A percentile compares a stretch with the other conserved stretches of the same genome.
These are phyloP conservation scores for Psettodes erumei DNA, from an alignment of 2,113 vertebrate genomes.

Conservation along the genomic window DNA sequence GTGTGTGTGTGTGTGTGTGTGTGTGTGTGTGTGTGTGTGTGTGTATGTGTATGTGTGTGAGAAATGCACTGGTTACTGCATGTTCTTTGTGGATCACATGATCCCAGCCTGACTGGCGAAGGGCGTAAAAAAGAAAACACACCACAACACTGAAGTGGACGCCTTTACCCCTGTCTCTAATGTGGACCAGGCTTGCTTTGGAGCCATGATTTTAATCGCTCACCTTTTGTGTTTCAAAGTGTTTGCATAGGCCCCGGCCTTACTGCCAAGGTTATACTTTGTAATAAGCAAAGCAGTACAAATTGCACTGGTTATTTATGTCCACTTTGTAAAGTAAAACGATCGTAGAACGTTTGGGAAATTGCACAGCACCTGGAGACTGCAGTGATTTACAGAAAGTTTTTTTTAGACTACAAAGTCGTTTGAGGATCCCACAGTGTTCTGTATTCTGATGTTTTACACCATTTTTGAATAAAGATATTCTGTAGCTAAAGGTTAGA, in stretches of 20 bases:
- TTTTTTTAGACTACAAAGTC: not conserved
- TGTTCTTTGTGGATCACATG: constrained; percentile 53
- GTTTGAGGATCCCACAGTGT: not conserved
- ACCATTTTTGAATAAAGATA: constrained; percentile 11
- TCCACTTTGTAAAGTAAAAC: constrained; percentile 46
- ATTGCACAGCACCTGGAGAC: constrained; percentile 40
- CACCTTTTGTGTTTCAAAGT: constrained; percentile 32
- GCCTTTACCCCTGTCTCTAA: not conserved
- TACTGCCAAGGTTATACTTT: constrained; percentile 52
- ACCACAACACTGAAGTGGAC: not conserved
- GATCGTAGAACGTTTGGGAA: constrained; percentile 20
- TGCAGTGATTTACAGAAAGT: constrained; percentile 1
- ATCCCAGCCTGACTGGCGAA: constrained; percentile 27
- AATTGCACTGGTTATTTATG: constrained; percentile 72
- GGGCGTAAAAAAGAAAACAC: constrained; percentile 21
- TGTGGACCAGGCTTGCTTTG: constrained; percentile 34
- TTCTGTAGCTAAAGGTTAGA: constrained; percentile 12
- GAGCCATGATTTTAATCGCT: constrained; percentile 34
- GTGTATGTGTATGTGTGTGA: too few relatives aligned
- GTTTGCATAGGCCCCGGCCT: constrained; percentile 42
- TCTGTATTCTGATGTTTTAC: constrained; percentile 16
- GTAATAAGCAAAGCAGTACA: constrained; percentile 41
- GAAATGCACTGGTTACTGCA: constrained; percentile 28
- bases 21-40: not conserved
- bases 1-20: not conserved